A percentile compares a stretch with the other conserved stretches of the same genome.
phyloP scores from a whole-genome alignment of 2,888 invertebrate species.

The Trissoscelio sp. region DNA sequence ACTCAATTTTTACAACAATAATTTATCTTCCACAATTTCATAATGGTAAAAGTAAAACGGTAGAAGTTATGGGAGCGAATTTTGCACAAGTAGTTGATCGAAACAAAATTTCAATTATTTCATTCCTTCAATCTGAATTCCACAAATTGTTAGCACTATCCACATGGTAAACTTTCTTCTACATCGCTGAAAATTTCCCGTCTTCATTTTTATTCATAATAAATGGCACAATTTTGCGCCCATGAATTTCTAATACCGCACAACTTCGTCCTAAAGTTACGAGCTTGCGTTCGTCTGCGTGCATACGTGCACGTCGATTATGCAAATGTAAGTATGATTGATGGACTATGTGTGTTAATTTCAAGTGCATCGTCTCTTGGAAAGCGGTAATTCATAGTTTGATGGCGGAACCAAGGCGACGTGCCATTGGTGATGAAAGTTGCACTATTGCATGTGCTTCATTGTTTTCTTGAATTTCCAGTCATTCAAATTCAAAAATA shows the following conservation, averaged over 20 bases:
- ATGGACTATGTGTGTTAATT: constrained; percentile 33
- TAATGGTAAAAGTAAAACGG: too few relatives aligned
- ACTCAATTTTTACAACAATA: too few relatives aligned
- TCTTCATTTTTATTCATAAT: too few relatives aligned
- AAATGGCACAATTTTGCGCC: neutral
- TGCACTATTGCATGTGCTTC: constrained; percentile 3
- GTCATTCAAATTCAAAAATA: constrained; percentile 9
- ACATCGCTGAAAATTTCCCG: too few relatives aligned
- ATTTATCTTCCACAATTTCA: too few relatives aligned
- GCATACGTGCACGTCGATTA: constrained; percentile 9
- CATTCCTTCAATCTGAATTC: too few relatives aligned
- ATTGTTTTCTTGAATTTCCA: neutral
- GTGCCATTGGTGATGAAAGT: constrained; percentile 39
- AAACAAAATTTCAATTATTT: too few relatives aligned
- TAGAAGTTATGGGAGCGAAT: too few relatives aligned
- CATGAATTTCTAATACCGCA: constrained; percentile 4
- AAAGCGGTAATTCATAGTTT: constrained; percentile 51
- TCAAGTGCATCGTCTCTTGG: constrained; percentile 50
- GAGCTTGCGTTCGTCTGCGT: neutral
- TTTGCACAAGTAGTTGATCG: too few relatives aligned
- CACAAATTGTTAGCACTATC: too few relatives aligned
- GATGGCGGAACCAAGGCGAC: constrained; percentile 24
- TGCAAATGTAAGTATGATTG: constrained; percentile 42
- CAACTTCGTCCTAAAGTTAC: neutral
- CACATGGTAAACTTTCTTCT: too few relatives aligned